A percentile compares a stretch with the other conserved stretches of the same genome.
These are phyloP conservation scores for Epizoanthus stellaris DNA, from an alignment of 92 coral and sea anemone genomes.

Conservation along the genomic window DNA sequence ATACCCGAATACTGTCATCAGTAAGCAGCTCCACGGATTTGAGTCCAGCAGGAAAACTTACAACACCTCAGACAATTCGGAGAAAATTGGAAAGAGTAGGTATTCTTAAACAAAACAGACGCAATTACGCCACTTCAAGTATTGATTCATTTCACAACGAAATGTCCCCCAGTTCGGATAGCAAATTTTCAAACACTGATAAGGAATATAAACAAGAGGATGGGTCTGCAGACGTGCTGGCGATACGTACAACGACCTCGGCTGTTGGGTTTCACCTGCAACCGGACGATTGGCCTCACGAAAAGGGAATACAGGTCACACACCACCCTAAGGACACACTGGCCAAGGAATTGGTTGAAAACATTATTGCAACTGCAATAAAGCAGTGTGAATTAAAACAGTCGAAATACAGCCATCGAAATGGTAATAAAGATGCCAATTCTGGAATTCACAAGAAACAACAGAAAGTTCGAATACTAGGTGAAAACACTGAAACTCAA, in stretches of 20 bases:
- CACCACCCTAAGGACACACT: not conserved
- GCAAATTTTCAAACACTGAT: not conserved
- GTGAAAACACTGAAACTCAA: not conserved
- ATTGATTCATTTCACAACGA: conserved; percentile 5
- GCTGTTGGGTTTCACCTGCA: not conserved
- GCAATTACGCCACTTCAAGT: not conserved
- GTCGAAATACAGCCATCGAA: not conserved
- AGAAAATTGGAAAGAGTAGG: conserved; percentile 27
- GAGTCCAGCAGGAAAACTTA: conserved; percentile 19
- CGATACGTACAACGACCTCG: not conserved
- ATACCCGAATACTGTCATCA: not conserved
- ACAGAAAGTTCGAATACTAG: not conserved
- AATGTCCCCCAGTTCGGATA: not conserved
- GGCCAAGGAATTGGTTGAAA: conserved; percentile 3
- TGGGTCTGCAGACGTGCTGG: not conserved
- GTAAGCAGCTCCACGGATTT: not conserved
- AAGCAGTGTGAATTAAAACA: not conserved
- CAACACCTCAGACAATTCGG: conserved; percentile 22
- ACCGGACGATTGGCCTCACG: not conserved
- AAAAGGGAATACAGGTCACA: not conserved
- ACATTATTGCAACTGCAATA: conserved; percentile 5
- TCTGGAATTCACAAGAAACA: not conserved
- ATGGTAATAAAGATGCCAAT: not conserved
- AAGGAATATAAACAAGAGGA: not conserved
- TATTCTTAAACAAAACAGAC: conserved; percentile 9